phyloP scores from a whole-genome alignment of 2,888 invertebrate genomes.

The Andrena fulva region DNA sequence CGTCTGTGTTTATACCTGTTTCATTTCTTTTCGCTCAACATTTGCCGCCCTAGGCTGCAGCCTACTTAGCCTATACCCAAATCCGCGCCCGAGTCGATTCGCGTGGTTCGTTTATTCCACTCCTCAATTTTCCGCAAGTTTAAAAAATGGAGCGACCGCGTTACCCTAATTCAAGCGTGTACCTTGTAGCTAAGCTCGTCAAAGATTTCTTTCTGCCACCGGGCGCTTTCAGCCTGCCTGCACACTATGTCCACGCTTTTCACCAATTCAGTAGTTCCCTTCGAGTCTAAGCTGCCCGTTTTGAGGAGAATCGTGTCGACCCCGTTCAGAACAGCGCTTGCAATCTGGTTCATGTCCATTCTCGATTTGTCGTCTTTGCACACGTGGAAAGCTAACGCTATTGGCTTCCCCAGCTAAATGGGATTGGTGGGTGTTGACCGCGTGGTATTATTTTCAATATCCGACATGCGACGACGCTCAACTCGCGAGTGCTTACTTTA shows the following conservation, averaged over 20 bases:
- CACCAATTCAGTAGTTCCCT: constrained; percentile 86
- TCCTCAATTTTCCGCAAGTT: no score
- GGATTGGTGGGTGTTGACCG: background rate
- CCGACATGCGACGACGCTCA: no score
- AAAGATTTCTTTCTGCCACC: constrained; percentile 86
- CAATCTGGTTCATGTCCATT: constrained; percentile 89
- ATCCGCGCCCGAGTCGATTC: no score
- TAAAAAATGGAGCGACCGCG: no score
- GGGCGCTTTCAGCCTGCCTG: constrained; percentile 90
- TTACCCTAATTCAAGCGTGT: background rate
- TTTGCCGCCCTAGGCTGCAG: no score
- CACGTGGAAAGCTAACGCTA: constrained; percentile 87
- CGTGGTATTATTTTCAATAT: background rate
- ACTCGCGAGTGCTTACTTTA: constrained; percentile 65
- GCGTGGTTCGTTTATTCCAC: no score
- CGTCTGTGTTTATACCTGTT: no score
- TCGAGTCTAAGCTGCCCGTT: constrained; percentile 90
- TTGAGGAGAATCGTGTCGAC: constrained; percentile 89
- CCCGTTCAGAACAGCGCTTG: constrained; percentile 91
- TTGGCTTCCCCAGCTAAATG: constrained; percentile 86
- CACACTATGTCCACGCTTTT: constrained; percentile 86
- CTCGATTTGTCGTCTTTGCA: constrained; percentile 86
- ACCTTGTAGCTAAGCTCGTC: constrained; percentile 78
- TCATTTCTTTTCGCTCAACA: no score
- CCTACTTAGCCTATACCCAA: no score